Evolutionary conservation across 2,113 vertebrate species (phyloP).

Genomic region (Kobus ellipsiprymnus): DNA sequence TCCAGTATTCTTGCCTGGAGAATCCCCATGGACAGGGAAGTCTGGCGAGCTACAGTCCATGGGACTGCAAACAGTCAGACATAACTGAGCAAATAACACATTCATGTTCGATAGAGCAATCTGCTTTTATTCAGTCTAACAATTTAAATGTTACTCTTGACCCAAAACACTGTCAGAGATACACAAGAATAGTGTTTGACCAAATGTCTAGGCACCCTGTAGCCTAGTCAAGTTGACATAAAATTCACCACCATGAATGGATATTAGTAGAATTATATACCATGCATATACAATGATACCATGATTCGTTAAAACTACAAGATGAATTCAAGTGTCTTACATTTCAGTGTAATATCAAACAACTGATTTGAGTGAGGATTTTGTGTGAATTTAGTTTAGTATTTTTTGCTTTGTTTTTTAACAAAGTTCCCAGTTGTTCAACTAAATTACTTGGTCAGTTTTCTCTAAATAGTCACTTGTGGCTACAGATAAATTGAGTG

Average conservation of each 20-base stretch:
- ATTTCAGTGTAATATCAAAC: not conserved
- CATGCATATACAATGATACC: not conserved
- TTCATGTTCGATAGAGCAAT: not conserved
- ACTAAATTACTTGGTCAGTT: not conserved
- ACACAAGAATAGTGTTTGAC: not conserved
- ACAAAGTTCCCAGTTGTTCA: not conserved
- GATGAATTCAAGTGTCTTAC: not conserved
- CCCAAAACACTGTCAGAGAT: not conserved
- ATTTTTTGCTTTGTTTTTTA: not conserved
- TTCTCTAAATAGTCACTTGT: not conserved
- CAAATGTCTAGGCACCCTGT: not conserved
- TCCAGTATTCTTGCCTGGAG: not conserved
- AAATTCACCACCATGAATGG: not conserved
- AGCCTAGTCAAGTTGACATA: not conserved
- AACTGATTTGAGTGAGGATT: not conserved
- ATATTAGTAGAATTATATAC: not conserved
- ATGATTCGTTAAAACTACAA: slow-evolving; percentile 7
- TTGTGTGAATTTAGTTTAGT: not conserved
- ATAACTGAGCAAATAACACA: not conserved
- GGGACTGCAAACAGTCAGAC: not conserved
- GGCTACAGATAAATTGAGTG: not conserved
- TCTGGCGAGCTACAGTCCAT: not conserved
- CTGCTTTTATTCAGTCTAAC: not conserved
- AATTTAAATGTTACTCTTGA: slow-evolving; percentile 4
- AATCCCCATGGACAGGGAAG: not conserved